Base-by-base conservation (phyloP, 2,113 vertebrate species). In the Apteryx mantelli region DNA sequence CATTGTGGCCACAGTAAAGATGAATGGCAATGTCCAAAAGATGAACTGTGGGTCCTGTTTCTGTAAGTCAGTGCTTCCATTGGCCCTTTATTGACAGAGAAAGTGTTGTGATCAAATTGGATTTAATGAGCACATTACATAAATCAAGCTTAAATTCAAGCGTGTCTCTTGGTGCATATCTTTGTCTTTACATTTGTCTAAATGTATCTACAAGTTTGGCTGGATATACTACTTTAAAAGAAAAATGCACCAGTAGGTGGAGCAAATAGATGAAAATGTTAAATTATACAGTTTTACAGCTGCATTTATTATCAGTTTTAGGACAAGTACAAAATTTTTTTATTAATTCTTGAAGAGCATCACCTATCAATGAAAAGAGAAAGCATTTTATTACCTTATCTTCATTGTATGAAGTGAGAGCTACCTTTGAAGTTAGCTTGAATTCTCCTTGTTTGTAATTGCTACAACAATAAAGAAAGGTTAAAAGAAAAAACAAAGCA, bases 211-310 rank as follows among this genome's bases (percentile, higher is more conserved):
- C 21, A 26, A 38, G 36, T 38, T 38, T 40, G 22, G 63, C 63
- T 25, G 30, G 63, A 38, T 38, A n/a, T 58, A 17, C 38, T 63
- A 20, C 53, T 91, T 78, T 82, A 46, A 42, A 71, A 74, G 25
- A 60, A 40, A 74, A 53, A 69, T 34, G 48, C 42, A 69, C 92
- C 92, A 94, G 92, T 61, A 95, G 94, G 85, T 94, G 92, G 92
- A 89, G 92, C 85, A 95, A 82, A 79, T 79, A 70, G 77, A 63
- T 81, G n/a, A 71, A 88, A 77, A 63, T 24, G 6, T 76, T 88
- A 26, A 60, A 36, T 53, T 13, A 38, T 88, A 46, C 17, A 42
- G 44, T n/a, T 82, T 28, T 69, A 77, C 21, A 30, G 70, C 80
- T 63, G 25, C 2, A 3, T 50, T 63, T 64, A 32, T 42, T 50